Conservation (phyloP, 2,113 vertebrate genomes). For the Pleuronectes platessa region DNA sequence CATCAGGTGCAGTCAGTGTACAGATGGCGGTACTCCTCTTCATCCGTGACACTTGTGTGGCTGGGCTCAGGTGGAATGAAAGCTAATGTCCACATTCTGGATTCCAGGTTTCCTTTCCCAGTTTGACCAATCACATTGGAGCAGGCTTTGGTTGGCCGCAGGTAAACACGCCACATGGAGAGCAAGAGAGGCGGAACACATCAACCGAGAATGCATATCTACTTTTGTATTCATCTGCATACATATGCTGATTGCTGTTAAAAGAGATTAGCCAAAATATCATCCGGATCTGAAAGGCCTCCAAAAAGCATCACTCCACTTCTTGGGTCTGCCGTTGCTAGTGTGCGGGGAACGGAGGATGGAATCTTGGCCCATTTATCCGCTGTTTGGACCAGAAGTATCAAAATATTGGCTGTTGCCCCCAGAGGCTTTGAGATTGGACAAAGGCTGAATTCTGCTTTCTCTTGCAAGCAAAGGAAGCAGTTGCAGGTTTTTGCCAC, state of each 20-base stretch:
- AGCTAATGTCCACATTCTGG: not conserved
- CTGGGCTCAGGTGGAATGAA: not conserved
- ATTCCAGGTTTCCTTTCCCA: not conserved
- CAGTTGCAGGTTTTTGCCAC: constrained; percentile 7
- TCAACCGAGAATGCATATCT: not conserved
- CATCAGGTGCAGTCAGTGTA: not conserved
- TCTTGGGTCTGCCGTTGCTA: too few relatives aligned
- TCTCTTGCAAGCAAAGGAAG: not conserved
- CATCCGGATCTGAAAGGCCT: too few relatives aligned
- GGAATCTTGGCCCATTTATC: too few relatives aligned
- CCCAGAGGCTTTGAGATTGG: not conserved
- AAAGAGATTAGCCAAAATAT: too few relatives aligned
- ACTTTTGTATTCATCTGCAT: not conserved
- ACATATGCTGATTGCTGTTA: too few relatives aligned
- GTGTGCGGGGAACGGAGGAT: too few relatives aligned
- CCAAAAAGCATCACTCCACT: too few relatives aligned
- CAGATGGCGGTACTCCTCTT: not conserved
- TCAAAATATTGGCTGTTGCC: too few relatives aligned
- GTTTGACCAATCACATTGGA: too few relatives aligned
- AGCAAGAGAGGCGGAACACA: constrained; percentile 1
- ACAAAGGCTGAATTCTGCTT: not conserved
- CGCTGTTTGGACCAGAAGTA: too few relatives aligned
- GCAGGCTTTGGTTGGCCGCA: too few relatives aligned
- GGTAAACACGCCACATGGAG: too few relatives aligned
- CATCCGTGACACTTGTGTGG: not conserved